These are phyloP conservation scores for Carassius auratus DNA, from an alignment of 2,113 vertebrate species.

Conservation along the genomic window DNA sequence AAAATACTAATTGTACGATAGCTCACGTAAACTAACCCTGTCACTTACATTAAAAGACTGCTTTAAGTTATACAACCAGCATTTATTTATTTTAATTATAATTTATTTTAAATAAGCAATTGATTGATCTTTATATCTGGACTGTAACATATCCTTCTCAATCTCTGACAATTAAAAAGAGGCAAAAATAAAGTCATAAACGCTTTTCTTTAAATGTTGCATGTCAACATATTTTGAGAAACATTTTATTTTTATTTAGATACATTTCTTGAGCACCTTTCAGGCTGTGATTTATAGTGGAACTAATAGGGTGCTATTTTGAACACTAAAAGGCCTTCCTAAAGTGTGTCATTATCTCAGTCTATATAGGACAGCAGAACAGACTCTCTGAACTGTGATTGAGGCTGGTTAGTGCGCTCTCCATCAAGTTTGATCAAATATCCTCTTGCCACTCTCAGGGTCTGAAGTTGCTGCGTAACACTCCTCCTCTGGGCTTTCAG, in stretches of 20 bases:
- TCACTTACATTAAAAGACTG: neutral
- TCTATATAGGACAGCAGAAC: constrained; percentile 28
- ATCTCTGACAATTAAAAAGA: neutral
- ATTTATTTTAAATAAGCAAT: neutral
- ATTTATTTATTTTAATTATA: neutral
- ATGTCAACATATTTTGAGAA: neutral
- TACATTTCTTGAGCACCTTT: neutral
- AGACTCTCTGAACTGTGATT: constrained; percentile 17
- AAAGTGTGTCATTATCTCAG: constrained; percentile 35
- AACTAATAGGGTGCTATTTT: constrained; percentile 37
- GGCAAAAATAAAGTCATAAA: neutral
- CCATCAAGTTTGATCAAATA: constrained; percentile 39
- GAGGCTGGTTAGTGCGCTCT: constrained; percentile 14
- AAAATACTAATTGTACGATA: neutral
- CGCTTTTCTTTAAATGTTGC: neutral
- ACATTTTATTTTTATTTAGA: too few relatives aligned
- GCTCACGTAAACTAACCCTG: neutral
- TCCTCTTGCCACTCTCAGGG: constrained; percentile 59
- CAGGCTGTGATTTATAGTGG: constrained; percentile 31
- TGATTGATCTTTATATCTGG: neutral
- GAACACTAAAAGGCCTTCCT: constrained; percentile 18
- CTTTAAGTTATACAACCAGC: neutral
- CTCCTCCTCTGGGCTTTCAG: constrained; percentile 67
- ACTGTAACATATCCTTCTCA: neutral
- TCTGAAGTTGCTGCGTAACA: constrained; percentile 62